Conservation (phyloP, 2,888 invertebrate species). For the Drosophila basisetae region DNA sequence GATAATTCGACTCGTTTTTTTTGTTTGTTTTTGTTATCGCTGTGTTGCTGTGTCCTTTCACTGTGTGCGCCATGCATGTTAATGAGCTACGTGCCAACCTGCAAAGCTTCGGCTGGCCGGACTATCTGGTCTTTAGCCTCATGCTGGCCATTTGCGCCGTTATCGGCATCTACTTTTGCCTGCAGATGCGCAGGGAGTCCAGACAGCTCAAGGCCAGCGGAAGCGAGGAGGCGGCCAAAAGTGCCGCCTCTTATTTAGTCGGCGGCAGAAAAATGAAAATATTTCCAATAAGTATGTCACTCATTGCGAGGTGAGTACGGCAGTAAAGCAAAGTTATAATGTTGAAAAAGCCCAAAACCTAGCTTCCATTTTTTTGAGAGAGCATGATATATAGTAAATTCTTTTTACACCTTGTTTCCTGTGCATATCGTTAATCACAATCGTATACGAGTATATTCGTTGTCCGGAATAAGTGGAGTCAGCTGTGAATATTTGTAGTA, state of each 20-base stretch:
- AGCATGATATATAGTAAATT: background rate
- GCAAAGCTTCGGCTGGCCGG: constrained; percentile 90
- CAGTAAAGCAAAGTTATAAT: background rate
- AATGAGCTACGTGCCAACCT: constrained; percentile 85
- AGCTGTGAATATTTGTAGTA: constrained; percentile 3
- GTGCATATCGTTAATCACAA: background rate
- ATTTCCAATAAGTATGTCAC: constrained; percentile 90
- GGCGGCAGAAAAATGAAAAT: constrained; percentile 89
- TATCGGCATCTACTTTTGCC: constrained; percentile 94
- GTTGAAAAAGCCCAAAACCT: background rate
- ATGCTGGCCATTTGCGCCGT: constrained; percentile 92
- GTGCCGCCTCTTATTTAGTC: constrained; percentile 87
- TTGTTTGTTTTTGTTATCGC: constrained; percentile 5
- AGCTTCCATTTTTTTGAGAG: background rate
- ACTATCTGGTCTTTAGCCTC: constrained; percentile 91
- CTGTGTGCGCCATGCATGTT: constrained; percentile 75
- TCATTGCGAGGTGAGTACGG: constrained; percentile 88
- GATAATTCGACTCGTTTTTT: background rate
- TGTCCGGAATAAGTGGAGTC: constrained; percentile 3
- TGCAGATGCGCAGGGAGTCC: constrained; percentile 86
- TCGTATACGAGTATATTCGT: background rate
- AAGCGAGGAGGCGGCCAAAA: constrained; percentile 86
- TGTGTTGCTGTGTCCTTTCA: constrained; percentile 14
- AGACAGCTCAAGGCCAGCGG: constrained; percentile 82
- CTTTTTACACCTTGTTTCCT: background rate